These are phyloP conservation scores for Acanthosoma haemorrhoidale DNA, from an alignment of 2,888 invertebrate species.

Conservation along the genomic window DNA sequence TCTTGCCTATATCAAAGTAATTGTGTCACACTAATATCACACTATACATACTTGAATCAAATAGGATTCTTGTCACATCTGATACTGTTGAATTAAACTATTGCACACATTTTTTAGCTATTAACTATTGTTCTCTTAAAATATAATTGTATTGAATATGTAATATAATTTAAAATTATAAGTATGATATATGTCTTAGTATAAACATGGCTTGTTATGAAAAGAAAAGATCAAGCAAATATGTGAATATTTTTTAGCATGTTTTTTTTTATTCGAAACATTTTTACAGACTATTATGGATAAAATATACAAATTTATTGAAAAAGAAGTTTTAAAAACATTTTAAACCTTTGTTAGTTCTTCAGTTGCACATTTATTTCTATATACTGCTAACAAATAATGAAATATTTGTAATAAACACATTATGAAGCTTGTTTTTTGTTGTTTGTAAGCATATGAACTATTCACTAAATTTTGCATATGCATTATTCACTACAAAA, in stretches of 20 bases:
- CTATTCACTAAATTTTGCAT: too few species aligned
- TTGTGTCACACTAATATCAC: too few species aligned
- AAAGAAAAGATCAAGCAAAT: conserved; percentile 2
- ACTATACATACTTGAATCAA: too few species aligned
- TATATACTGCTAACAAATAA: background rate
- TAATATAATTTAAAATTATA: background rate
- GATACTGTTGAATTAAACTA: background rate
- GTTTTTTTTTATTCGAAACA: too few species aligned
- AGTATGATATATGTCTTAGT: background rate
- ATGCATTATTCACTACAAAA: too few species aligned
- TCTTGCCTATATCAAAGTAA: too few species aligned
- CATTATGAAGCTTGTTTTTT: too few species aligned
- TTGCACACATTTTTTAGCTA: background rate
- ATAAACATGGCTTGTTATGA: background rate
- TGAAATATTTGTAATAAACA: background rate
- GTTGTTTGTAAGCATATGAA: too few species aligned
- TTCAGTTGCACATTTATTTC: background rate
- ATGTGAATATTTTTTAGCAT: background rate
- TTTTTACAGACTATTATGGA: too few species aligned
- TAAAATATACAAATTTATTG: background rate
- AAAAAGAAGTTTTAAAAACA: background rate
- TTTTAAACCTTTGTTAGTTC: background rate
- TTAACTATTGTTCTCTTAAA: background rate
- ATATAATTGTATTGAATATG: background rate
- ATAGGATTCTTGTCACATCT: background rate